Percentiles rank a stretch among this genome's conserved stretches.
These are phyloP conservation scores for Steatocranus sp. DNA, from an alignment of 2,797 vertebrate genomes.

Conservation along the genomic window DNA sequence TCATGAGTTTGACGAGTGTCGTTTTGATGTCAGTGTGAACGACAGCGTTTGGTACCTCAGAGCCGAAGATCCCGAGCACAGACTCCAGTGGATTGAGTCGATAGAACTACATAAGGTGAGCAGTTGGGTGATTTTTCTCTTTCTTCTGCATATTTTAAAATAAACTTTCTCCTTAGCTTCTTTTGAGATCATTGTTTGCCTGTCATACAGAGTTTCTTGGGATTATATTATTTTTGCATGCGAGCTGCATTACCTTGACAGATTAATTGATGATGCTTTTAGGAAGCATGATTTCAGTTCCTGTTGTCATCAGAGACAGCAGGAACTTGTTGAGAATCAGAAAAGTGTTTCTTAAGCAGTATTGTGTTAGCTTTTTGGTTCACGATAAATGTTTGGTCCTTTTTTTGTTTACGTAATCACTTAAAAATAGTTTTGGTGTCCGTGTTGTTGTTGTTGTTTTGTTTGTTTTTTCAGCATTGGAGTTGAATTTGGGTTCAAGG, in stretches of 20 bases:
- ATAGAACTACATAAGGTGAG: conserved; percentile 96
- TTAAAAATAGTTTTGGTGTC: not conserved
- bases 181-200: not conserved
- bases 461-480: not conserved
- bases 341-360: not conserved
- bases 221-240: not conserved
- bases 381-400: not conserved
- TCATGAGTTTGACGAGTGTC: conserved; percentile 98
- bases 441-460: not conserved
- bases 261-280: not conserved
- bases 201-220: not conserved
- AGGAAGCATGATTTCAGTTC: not conserved
- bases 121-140: not conserved
- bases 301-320: not conserved
- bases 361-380: not conserved
- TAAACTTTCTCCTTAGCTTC: not conserved
- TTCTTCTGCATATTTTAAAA: not conserved
- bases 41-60: conserved; percentile 98
- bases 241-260: not conserved
- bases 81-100: conserved; percentile 93
- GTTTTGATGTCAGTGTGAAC: conserved; percentile 97
- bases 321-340: not conserved
- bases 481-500: conserved; percentile 9
- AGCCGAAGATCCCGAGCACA: conserved; percentile 91
- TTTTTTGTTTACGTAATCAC: not conserved